Percentiles rank a stretch among this genome's conserved stretches.
Evolutionary conservation across 2,113 vertebrate genomes (phyloP).

Genomic region (Lepus timidus): DNA sequence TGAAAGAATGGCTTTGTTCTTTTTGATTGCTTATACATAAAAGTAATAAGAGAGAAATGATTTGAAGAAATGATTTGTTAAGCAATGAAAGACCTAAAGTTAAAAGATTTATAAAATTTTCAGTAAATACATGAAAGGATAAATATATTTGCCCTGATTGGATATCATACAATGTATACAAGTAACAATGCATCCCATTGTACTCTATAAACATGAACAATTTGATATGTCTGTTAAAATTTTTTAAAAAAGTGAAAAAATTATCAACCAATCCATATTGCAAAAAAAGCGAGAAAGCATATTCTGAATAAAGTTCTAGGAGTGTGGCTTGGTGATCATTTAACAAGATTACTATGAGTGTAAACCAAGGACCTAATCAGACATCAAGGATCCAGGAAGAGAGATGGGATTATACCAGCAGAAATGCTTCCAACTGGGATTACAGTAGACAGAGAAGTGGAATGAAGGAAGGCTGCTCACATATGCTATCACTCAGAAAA

Average conservation of each 20-base stretch:
- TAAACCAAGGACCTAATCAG: neutral
- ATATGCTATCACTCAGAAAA: neutral
- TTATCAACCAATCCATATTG: neutral
- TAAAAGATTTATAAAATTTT: neutral
- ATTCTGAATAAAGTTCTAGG: neutral
- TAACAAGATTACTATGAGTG: no score
- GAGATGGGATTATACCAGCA: neutral
- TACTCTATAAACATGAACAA: no score
- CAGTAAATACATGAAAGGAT: no score
- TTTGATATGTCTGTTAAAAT: no score
- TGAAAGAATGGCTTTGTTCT: neutral
- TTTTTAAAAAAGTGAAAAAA: no score
- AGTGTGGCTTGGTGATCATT: neutral
- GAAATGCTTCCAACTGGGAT: neutral
- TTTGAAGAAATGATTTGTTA: neutral
- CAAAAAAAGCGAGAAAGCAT: neutral
- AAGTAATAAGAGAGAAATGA: neutral
- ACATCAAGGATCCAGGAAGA: neutral
- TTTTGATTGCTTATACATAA: neutral
- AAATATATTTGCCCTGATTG: no score
- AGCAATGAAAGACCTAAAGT: neutral
- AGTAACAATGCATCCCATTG: no score
- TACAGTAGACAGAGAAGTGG: neutral
- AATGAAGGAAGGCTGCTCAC: neutral
- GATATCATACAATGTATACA: no score